Evolutionary conservation across 2,113 vertebrate genomes (phyloP).

Genomic region (Notothenia rossii): DNA sequence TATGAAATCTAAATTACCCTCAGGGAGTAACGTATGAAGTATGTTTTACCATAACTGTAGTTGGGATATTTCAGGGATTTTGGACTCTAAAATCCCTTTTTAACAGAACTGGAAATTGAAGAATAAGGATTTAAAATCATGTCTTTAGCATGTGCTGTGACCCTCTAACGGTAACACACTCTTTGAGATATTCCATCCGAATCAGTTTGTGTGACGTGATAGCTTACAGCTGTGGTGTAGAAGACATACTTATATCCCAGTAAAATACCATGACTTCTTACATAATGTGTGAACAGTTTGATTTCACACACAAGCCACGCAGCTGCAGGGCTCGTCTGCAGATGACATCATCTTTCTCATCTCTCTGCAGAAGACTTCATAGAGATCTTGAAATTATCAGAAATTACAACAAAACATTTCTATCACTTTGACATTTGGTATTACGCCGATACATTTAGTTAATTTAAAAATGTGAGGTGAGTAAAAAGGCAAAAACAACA

Average conservation of each 20-base stretch:
- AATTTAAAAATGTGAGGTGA: too few species aligned
- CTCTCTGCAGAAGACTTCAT: neutral
- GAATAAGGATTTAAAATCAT: neutral
- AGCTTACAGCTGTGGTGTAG: neutral
- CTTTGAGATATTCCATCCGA: neutral
- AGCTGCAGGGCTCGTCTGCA: constrained; percentile 19
- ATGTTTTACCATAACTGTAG: neutral
- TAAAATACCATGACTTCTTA: neutral
- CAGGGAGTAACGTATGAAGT: too few species aligned
- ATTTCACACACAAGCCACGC: constrained; percentile 4
- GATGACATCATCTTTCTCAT: neutral
- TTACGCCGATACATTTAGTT: too few species aligned
- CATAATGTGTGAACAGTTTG: neutral
- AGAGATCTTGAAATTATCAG: neutral
- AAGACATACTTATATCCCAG: neutral
- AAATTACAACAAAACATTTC: neutral
- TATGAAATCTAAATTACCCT: too few species aligned
- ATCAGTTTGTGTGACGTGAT: neutral
- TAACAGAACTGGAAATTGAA: neutral
- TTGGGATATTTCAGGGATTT: neutral
- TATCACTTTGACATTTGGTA: neutral
- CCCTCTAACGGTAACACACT: neutral
- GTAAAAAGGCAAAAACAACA: neutral
- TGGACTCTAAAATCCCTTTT: neutral
- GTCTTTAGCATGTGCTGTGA: neutral